phyloP scores from a whole-genome alignment of 2,113 vertebrate genomes.

The Campylomormyrus numenius region DNA sequence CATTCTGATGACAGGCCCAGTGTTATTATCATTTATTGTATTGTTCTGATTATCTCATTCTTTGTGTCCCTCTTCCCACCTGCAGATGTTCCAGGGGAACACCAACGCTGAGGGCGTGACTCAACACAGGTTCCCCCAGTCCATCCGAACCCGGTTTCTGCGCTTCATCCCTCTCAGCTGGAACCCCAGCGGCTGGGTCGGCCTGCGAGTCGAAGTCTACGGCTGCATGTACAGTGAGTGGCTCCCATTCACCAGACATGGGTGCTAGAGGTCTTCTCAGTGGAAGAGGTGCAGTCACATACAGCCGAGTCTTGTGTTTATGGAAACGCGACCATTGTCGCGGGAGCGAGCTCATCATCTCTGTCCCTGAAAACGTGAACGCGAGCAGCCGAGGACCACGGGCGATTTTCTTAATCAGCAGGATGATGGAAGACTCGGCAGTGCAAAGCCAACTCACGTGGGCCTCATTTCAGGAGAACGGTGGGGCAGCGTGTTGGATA shows the following conservation, averaged over 20 bases:
- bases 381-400: not conserved
- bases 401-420: slow-evolving; percentile 22
- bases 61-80: slow-evolving; percentile 11
- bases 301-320: not conserved
- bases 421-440: slow-evolving; percentile 18
- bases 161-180: slow-evolving; percentile 81
- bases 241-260: not conserved
- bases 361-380: slow-evolving; percentile 7
- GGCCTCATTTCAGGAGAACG: slow-evolving; percentile 35
- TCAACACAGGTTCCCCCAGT: slow-evolving; percentile 77
- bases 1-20: not conserved
- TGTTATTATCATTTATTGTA: not conserved
- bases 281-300: not conserved
- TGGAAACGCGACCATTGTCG: not conserved
- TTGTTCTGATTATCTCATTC: not conserved
- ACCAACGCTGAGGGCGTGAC: slow-evolving; percentile 75
- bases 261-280: not conserved
- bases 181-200: slow-evolving; percentile 71
- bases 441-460: slow-evolving; percentile 14
- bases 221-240: slow-evolving; percentile 91
- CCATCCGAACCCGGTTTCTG: slow-evolving; percentile 75
- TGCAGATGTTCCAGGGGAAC: slow-evolving; percentile 78
- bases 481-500: slow-evolving; percentile 22
- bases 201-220: slow-evolving; percentile 79
- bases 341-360: not conserved